Conservation (phyloP, 2,888 invertebrate genomes). For the Geotrupes spiniger region DNA sequence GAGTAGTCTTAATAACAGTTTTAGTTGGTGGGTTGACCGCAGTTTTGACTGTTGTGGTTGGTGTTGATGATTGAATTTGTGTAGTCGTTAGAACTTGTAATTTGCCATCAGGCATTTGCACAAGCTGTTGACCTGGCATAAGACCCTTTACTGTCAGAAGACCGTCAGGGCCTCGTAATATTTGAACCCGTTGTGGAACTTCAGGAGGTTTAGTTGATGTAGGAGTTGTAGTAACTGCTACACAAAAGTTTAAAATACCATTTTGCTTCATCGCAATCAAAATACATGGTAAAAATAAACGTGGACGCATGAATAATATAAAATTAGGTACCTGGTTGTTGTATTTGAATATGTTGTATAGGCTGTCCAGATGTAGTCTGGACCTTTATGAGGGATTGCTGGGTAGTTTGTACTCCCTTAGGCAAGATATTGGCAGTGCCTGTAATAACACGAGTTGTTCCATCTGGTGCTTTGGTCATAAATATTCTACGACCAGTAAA, state of each 20-base stretch:
- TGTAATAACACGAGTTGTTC: slow-evolving; percentile 63
- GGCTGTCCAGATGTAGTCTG: slow-evolving; percentile 43
- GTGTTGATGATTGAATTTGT: slow-evolving; percentile 53
- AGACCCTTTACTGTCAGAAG: slow-evolving; percentile 89
- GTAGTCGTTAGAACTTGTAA: slow-evolving; percentile 76
- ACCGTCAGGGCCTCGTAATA: slow-evolving; percentile 85
- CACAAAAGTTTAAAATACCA: background rate
- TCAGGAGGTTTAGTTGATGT: slow-evolving; percentile 35
- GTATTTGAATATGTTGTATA: slow-evolving; percentile 48
- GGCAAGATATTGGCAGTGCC: slow-evolving; percentile 58
- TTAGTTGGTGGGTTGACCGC: slow-evolving; percentile 26
- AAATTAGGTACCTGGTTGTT: slow-evolving; percentile 44
- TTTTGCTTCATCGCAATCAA: background rate
- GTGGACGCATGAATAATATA: slow-evolving; percentile 6
- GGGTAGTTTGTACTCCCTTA: slow-evolving; percentile 47
- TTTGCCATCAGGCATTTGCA: slow-evolving; percentile 92
- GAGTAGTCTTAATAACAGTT: slow-evolving; percentile 37
- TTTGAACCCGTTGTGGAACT: slow-evolving; percentile 78
- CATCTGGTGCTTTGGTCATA: slow-evolving; percentile 73
- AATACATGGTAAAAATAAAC: no score
- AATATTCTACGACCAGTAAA: slow-evolving; percentile 67
- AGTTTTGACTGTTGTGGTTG: slow-evolving; percentile 38
- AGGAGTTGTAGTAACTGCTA: slow-evolving; percentile 35
- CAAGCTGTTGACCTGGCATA: slow-evolving; percentile 87
- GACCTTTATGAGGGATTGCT: slow-evolving; percentile 55